These are phyloP conservation scores for Bubalus kerabau DNA, from an alignment of 2,113 vertebrate species.

Conservation along the genomic window DNA sequence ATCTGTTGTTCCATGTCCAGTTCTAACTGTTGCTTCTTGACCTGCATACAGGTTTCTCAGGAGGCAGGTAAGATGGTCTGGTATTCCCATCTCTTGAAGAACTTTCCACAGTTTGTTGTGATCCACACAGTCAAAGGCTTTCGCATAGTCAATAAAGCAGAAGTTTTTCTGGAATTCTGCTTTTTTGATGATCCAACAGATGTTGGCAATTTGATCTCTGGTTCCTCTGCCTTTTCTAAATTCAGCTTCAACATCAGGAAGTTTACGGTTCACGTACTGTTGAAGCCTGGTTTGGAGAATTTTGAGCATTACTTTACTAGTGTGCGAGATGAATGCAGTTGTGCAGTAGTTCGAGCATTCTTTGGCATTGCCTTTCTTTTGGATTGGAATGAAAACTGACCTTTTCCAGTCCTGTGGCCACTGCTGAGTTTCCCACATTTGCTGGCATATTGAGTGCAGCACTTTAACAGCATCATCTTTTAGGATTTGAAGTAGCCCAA, in stretches of 20 bases:
- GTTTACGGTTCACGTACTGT: fast-evolving
- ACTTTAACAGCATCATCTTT: not conserved
- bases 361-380: not conserved
- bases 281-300: not conserved
- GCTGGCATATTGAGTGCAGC: not conserved
- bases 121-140: not conserved
- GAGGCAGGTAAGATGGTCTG: not conserved
- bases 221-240: not conserved
- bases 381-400: not conserved
- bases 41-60: not conserved
- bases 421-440: not conserved
- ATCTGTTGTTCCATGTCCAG: not conserved
- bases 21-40: not conserved
- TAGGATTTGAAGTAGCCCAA: not conserved
- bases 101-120: not conserved
- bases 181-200: not conserved
- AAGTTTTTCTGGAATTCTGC: not conserved
- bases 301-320: not conserved
- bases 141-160: not conserved
- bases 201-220: not conserved
- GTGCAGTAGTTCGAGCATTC: not conserved
- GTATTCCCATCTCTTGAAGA: not conserved
- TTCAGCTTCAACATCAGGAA: not conserved
- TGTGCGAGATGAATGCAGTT: not conserved
- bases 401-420: not conserved